Evolutionary conservation across 1,140 invertebrate genomes (phyloP).

Genomic region (Trichoplusia ni): DNA sequence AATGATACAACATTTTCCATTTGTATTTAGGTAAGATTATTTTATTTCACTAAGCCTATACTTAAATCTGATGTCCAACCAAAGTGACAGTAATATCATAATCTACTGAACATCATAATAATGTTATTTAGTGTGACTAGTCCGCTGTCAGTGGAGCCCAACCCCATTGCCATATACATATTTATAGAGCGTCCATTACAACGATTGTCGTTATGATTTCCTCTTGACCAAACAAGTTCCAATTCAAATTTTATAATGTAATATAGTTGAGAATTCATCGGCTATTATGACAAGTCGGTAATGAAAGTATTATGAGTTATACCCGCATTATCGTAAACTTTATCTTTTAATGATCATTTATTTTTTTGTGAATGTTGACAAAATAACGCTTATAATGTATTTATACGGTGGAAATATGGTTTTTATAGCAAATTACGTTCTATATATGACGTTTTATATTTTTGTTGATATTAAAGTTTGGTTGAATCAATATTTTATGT

Average conservation of each 20-base stretch:
- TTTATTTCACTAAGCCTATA: too few species aligned
- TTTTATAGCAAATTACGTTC: constrained; percentile 32
- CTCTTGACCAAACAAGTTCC: constrained; percentile 24
- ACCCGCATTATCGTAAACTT: constrained; percentile 33
- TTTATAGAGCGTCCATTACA: constrained; percentile 21
- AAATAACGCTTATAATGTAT: constrained; percentile 14
- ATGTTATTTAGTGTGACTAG: neutral
- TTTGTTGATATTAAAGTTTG: constrained; percentile 18
- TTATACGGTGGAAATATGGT: constrained; percentile 22
- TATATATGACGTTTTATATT: constrained; percentile 27
- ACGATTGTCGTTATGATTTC: constrained; percentile 27
- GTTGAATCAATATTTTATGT: constrained; percentile 26
- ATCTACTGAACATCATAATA: neutral
- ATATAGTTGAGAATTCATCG: constrained; percentile 36
- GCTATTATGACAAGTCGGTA: constrained; percentile 37
- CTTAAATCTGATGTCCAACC: neutral
- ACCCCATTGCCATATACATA: constrained; percentile 8
- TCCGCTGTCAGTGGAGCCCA: neutral
- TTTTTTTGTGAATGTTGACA: constrained; percentile 29
- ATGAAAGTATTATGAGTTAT: constrained; percentile 35
- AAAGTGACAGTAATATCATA: neutral
- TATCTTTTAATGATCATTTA: constrained; percentile 30
- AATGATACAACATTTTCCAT: too few species aligned
- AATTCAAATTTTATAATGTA: constrained; percentile 32
- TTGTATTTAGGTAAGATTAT: too few species aligned